These are phyloP conservation scores for Rhabditoides inermis DNA, from an alignment of 2,888 invertebrate species.

Conservation along the genomic window DNA sequence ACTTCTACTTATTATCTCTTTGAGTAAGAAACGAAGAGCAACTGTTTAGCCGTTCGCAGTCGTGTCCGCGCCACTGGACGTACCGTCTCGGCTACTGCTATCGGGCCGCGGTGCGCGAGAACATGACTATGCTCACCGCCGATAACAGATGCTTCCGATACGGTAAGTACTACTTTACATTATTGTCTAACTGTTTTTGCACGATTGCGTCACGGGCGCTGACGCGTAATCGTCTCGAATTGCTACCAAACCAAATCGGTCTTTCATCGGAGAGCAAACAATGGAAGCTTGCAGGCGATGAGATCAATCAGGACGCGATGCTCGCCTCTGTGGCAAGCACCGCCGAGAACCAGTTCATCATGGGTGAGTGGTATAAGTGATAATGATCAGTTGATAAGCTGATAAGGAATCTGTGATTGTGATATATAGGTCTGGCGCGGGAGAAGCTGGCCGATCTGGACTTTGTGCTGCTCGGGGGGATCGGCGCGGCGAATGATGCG, in stretches of 20 bases:
- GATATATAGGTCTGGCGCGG: conserved; percentile 18
- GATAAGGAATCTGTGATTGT: background rate
- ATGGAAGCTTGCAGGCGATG: conserved; percentile 19
- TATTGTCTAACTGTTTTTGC: no score
- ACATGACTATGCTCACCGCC: conserved; percentile 33
- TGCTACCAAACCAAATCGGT: no score
- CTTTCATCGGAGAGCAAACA: no score
- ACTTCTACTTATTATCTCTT: no score
- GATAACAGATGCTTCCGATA: conserved; percentile 31
- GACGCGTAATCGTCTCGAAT: no score
- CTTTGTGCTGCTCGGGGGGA: conserved; percentile 31
- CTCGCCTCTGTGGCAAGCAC: conserved; percentile 26
- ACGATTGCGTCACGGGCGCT: no score
- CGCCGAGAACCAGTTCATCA: conserved; percentile 31
- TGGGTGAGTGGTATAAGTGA: conserved; percentile 10
- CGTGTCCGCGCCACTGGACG: conserved; percentile 32
- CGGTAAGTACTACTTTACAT: no score
- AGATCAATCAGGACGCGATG: conserved; percentile 32
- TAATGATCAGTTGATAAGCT: no score
- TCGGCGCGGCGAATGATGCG: conserved; percentile 30
- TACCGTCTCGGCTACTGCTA: conserved; percentile 29
- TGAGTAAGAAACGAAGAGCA: no score
- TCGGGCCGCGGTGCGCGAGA: no score
- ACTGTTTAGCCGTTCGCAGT: conserved; percentile 19
- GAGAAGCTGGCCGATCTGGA: conserved; percentile 22